Percentiles rank a stretch among this genome's conserved stretches.
phyloP scores from a whole-genome alignment of 2,888 invertebrate species.

The Lathronympha strigana region DNA sequence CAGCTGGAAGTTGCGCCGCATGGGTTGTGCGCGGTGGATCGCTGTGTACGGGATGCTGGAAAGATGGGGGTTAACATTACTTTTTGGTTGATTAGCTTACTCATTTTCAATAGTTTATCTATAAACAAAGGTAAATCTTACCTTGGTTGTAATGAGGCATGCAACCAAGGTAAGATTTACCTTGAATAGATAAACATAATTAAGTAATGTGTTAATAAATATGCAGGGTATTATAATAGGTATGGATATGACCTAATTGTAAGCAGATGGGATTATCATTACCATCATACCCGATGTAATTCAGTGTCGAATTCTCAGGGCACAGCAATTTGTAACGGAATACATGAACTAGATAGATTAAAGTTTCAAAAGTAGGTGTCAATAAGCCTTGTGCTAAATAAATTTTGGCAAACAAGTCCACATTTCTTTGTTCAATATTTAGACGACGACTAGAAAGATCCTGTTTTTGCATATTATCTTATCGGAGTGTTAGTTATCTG shows the following conservation, averaged over 20 bases:
- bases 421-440: slow-evolving; percentile 13
- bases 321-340: background rate
- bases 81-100: background rate
- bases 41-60: slow-evolving; percentile 91
- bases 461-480: slow-evolving; percentile 16
- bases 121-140: too few relatives aligned
- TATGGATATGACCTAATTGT: background rate
- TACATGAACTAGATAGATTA: too few relatives aligned
- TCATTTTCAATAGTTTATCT: background rate
- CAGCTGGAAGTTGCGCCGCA: slow-evolving; percentile 89
- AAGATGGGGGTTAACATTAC: slow-evolving; percentile 40
- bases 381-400: background rate
- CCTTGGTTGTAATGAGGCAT: background rate
- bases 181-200: background rate
- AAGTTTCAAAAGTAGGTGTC: background rate
- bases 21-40: slow-evolving; percentile 91
- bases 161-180: too few relatives aligned
- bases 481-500: background rate
- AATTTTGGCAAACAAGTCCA: background rate
- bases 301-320: background rate
- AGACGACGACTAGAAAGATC: slow-evolving; percentile 10
- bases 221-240: background rate
- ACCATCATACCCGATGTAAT: background rate
- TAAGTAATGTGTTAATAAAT: background rate
- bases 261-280: background rate